Base-by-base conservation (phyloP, 2,888 invertebrate species). In the Molorchus minor region DNA sequence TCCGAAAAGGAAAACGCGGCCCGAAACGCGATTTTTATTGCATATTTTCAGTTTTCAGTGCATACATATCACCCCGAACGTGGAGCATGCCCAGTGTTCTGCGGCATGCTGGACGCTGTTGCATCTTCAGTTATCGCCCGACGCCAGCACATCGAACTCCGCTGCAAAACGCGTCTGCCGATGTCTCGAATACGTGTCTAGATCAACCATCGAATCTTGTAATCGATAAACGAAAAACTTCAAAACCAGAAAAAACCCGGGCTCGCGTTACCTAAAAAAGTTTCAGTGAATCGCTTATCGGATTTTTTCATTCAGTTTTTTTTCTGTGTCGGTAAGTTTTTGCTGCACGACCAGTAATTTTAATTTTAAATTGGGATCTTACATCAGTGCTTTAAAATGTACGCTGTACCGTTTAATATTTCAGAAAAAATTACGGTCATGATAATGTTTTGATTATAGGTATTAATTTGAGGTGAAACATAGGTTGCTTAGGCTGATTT, bases 61-160 rank as follows among this genome's bases (percentile, higher is more conserved):
- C 56, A 59, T 57, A 51, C 20, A 49, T n/a, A n/a, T n/a, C n/a
- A n/a, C n/a, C 52, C 53, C 45, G 52, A 54, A 40, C 52, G 56
- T 46, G 49, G 65, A 56, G 65, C 62, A 62, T 62, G 65, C 65
- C 36, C 65, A 56, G 56, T 57, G 16, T 64, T 55, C 56, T 62
- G 44, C 38, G 62, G 67, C 72, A 70, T 67, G 71, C 72, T 67
- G 73, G 77, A 77, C 77, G 78, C 79, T 79, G 78, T 79, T 78
- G 78, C 78, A 76, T 78, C 78, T 75, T 71, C 73, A 76, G 76
- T 77, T 64, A 69, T 67, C 72, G 68, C 62, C 67, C 67, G 69
- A 69, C 71, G 65, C 70, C 66, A 64, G 61, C 65, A 62, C 67
- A 67, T 65, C 69, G 71, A 65, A 69, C n/a, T n/a, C 68, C 68